These are phyloP conservation scores for Caloenas nicobarica DNA, from an alignment of 2,113 vertebrate genomes.

Conservation along the genomic window DNA sequence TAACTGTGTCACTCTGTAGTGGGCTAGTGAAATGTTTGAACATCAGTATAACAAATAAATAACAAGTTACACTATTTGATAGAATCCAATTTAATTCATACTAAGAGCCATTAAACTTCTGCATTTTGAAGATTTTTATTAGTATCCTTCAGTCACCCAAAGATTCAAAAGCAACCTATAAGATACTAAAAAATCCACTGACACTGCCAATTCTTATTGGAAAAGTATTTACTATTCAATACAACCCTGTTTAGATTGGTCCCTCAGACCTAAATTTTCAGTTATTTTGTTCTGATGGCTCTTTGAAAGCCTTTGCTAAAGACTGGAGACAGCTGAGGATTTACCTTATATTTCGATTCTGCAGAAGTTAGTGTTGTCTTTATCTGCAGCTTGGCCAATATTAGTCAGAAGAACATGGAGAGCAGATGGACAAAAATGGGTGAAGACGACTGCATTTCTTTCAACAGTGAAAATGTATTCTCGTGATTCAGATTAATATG, in stretches of 20 bases:
- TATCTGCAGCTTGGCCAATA: not conserved
- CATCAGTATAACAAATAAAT: not conserved
- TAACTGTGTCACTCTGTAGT: not conserved
- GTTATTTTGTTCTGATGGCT: not conserved
- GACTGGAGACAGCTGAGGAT: not conserved
- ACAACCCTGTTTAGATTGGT: not conserved
- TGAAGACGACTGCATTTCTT: not conserved
- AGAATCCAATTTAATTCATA: not conserved
- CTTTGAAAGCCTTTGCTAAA: not conserved
- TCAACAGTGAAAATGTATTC: not conserved
- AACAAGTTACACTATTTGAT: not conserved
- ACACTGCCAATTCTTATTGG: not conserved
- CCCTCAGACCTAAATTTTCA: not conserved
- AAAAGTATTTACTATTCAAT: not conserved
- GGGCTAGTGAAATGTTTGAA: not conserved
- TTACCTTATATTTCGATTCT: not conserved
- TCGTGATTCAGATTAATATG: not conserved
- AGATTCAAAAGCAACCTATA: not conserved
- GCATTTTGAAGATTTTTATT: not conserved
- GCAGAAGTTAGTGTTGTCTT: not conserved
- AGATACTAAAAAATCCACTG: not conserved
- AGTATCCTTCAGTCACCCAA: not conserved
- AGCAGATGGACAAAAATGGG: not conserved
- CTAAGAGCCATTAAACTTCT: not conserved
- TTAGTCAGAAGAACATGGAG: not conserved